Base-by-base conservation (phyloP, 2,797 vertebrate species). In the Sebastes cheni region DNA sequence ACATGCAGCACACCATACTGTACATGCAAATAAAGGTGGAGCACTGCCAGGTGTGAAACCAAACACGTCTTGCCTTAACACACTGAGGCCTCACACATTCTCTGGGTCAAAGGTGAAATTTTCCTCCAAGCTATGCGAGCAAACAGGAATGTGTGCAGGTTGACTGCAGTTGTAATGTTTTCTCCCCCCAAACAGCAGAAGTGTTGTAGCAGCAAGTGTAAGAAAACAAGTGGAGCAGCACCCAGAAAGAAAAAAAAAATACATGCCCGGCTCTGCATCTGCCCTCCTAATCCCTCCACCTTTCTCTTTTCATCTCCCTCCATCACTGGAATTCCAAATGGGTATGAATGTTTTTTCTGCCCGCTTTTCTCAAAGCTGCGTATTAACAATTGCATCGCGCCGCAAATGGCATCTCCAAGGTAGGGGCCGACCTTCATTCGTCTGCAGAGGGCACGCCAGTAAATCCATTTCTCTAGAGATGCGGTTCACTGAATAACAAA, bases 381-480 rank as follows among this genome's bases (percentile, higher is more conserved):
- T 83, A 90, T 89, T 92, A 92, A 91, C 90, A 92, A 90, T 89
- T 83, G 89, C 79, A 80, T 59, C 3, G 82, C 9, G 39, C 86
- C 52, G 72, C 88, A 90, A 93, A 92, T 89, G 88, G 83, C 87
- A 90, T 93, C 90, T 91, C 89, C 77, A 65, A 91, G 92, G 90
- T 90, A 82, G 79, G 79, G 67, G 78, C 77, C 72, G 91, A 95
- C 95, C 95, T 95, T 94, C 91, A 93, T 91, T 86, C 74, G 84
- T 89, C 88, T 75, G 86, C 85, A 92, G 92, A 95, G 94, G 94
- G 90, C 93, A 94, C 1, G 25, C 87, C 85, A 92, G 91, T 93
- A 93, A 94, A 95, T 95, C 93, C 92, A 94, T 94, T 95, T 92
- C 93, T 94, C 92, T 82, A 83, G 93, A 91, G 94, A 94, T 89